phyloP scores from a whole-genome alignment of 2,888 invertebrate genomes.

The Phragmatobia fuliginosa region DNA sequence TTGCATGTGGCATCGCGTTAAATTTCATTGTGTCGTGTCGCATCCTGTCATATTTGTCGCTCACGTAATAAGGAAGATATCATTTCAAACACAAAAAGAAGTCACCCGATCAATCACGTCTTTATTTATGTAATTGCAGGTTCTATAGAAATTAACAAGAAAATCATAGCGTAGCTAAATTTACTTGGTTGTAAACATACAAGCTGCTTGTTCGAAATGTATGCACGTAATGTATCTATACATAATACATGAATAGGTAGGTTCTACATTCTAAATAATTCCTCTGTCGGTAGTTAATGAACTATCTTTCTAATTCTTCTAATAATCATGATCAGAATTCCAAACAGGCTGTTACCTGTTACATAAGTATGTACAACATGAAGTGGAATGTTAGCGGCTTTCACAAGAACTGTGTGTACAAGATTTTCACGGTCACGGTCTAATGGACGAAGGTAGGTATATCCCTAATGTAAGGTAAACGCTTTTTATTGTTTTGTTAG shows the following conservation, averaged over 20 bases:
- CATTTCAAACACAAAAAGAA: background rate
- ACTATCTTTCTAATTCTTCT: slow-evolving; percentile 50
- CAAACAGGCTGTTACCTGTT: slow-evolving; percentile 35
- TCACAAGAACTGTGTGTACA: slow-evolving; percentile 45
- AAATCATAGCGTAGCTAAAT: background rate
- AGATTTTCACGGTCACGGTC: slow-evolving; percentile 41
- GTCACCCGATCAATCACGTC: background rate
- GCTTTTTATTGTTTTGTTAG: slow-evolving; percentile 22
- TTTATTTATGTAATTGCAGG: background rate
- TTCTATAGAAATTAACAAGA: background rate
- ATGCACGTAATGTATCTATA: background rate
- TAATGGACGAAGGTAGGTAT: slow-evolving; percentile 32
- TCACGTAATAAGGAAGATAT: background rate
- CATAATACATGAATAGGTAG: background rate
- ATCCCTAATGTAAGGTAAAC: slow-evolving; percentile 24
- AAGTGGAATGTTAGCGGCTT: slow-evolving; percentile 43
- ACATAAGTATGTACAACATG: slow-evolving; percentile 26
- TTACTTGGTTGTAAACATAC: background rate
- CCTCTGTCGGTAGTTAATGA: slow-evolving; percentile 35
- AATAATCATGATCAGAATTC: slow-evolving; percentile 49
- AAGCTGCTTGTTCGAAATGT: background rate
- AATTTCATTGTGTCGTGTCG: too few relatives aligned
- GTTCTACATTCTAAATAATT: slow-evolving; percentile 7
- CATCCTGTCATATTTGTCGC: too few relatives aligned
- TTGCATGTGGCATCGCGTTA: too few relatives aligned